Evolutionary conservation across 2,888 invertebrate genomes (phyloP), one percentile per base, ranked within the genome.

Genomic region (Shargacucullia verbasci): DNA sequence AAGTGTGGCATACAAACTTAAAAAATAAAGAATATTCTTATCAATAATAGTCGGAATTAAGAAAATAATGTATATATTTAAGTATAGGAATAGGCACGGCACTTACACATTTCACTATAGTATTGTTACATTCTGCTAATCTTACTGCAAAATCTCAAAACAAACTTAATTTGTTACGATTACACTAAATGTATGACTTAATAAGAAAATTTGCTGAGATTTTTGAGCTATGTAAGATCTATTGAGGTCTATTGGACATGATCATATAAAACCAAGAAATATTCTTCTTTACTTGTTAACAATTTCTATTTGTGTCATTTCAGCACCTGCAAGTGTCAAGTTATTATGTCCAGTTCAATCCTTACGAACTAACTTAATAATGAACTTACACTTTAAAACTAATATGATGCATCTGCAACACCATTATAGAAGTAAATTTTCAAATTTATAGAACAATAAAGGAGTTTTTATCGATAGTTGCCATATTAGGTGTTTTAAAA

Each of bases 361-460:
- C 84, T 84, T 85, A 85, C 44, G 63, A 67, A 67, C 80, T 84
- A 87, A 74, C 81, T 83, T 85, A 83, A 46, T 61, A 76, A 56
- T 66, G 60, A 79, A 76, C 74, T 82, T 82, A 82, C 59, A 70
- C 60, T 65, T 59, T 66, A 70, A 68, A 69, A 70, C 61, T 48
- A 77, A 74, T 78, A 85, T 83, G 82, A 73, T 74, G 65, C 76
- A 83, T 65, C 81, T 80, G 76, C 81, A 82, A 71, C 57, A 65
- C 20, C 15, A 63, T 58, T 63, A 63, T 34, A 46, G 10, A 50
- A 11, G 15, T 20, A 9, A 38, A 13, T 12, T 9, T 49, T 41
- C 27, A 34, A 52, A 38, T 56, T 14, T 25, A 29, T 45, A 35
- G 27, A 35, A 49, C 35, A 33, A 46, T 9, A 29, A 9, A 33